Evolutionary conservation across 2,888 invertebrate species (phyloP).

Genomic region (Seira musarum): DNA sequence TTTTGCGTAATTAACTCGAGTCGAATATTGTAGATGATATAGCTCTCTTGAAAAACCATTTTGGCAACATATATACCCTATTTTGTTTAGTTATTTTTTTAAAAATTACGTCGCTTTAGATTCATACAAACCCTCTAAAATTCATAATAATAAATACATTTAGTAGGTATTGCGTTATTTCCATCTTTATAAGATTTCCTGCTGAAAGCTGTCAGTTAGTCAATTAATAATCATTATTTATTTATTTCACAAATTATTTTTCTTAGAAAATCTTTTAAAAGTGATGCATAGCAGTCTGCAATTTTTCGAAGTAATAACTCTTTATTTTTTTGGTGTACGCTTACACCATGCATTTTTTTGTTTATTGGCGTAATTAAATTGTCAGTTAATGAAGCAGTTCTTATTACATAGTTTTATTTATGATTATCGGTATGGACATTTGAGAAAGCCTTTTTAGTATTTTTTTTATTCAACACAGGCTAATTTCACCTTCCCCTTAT

Average conservation of each 20-base stretch:
- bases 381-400: background rate
- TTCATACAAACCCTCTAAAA: background rate
- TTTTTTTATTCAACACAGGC: background rate
- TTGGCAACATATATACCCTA: conserved; percentile 39
- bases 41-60: conserved; percentile 34
- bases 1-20: background rate
- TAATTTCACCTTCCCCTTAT: background rate
- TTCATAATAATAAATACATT: background rate
- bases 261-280: background rate
- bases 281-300: conserved; percentile 27
- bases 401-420: background rate
- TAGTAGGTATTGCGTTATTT: conserved; percentile 1
- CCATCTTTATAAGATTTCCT: background rate
- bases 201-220: background rate
- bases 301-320: conserved; percentile 1
- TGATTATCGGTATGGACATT: conserved; percentile 20
- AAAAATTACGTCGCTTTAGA: background rate
- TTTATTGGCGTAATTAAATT: background rate
- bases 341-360: background rate
- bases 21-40: conserved; percentile 35
- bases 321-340: background rate
- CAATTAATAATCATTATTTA: background rate
- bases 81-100: conserved; percentile 15
- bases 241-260: conserved; percentile 8
- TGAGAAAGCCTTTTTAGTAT: conserved; percentile 25